Conservation (phyloP, 2,888 invertebrate genomes). For the Panzeria rudis region DNA sequence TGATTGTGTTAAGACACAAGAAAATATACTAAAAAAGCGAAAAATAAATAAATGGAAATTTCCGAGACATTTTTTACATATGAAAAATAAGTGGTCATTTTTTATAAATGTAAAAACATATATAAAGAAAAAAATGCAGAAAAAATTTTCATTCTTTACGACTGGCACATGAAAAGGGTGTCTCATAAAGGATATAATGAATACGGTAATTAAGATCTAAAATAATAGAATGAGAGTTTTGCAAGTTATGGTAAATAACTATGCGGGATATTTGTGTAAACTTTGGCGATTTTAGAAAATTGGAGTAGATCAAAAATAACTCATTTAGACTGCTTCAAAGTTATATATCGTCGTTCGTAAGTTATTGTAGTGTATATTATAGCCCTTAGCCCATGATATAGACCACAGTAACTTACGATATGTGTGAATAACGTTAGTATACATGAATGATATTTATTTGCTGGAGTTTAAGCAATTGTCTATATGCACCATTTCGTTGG, state of each 20-base stretch:
- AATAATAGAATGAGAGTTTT: not conserved
- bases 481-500: too few species aligned
- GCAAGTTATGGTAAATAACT: not conserved
- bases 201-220: slow-evolving; percentile 10
- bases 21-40: slow-evolving; percentile 10
- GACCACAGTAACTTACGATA: too few species aligned
- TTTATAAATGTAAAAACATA: slow-evolving; percentile 51
- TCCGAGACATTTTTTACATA: slow-evolving; percentile 67
- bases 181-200: slow-evolving; percentile 1
- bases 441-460: too few species aligned
- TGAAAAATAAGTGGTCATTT: slow-evolving; percentile 67
- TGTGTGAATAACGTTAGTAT: too few species aligned
- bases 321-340: too few species aligned
- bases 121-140: slow-evolving; percentile 2
- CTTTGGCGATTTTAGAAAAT: too few species aligned
- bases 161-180: slow-evolving; percentile 24
- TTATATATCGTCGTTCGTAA: too few species aligned
- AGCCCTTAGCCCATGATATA: too few species aligned
- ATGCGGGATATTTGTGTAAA: too few species aligned
- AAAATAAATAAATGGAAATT: slow-evolving; percentile 44
- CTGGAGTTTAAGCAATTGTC: too few species aligned
- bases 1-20: slow-evolving; percentile 50
- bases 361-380: too few species aligned
- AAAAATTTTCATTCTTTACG: not conserved
- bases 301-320: too few species aligned